A percentile compares a stretch with the other conserved stretches of the same genome.
Evolutionary conservation across 2,888 invertebrate genomes (phyloP).

Genomic region (Horisme vitalbata): DNA sequence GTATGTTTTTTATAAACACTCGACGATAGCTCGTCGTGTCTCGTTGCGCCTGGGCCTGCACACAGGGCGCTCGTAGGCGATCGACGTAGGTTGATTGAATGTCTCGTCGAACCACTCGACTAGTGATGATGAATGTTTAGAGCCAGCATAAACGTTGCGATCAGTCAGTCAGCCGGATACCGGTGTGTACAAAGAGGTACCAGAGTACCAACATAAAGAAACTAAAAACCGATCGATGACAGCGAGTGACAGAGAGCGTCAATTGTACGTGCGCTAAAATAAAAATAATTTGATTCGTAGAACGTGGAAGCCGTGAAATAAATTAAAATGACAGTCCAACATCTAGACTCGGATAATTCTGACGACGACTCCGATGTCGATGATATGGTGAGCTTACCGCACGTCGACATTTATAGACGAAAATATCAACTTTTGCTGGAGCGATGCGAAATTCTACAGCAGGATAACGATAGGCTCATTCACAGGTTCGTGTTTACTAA

Average conservation of each 20-base stretch:
- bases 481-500: slow-evolving; percentile 76
- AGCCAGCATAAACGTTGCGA: too few species aligned
- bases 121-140: too few species aligned
- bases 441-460: slow-evolving; percentile 89
- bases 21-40: too few species aligned
- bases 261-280: slow-evolving; percentile 47
- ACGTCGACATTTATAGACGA: slow-evolving; percentile 87
- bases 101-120: too few species aligned
- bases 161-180: too few species aligned
- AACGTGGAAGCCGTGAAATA: slow-evolving; percentile 76
- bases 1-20: too few species aligned
- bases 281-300: slow-evolving; percentile 72
- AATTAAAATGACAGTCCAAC: slow-evolving; percentile 83
- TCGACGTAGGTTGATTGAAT: too few species aligned
- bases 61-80: too few species aligned
- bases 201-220: slow-evolving; percentile 39
- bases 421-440: slow-evolving; percentile 88
- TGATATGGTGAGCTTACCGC: slow-evolving; percentile 80
- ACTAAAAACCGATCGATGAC: slow-evolving; percentile 36
- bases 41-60: too few species aligned
- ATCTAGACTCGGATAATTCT: slow-evolving; percentile 79
- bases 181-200: too few species aligned
- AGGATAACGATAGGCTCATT: slow-evolving; percentile 89
- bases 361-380: slow-evolving; percentile 67
- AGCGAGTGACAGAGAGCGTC: slow-evolving; percentile 43